Conservation (phyloP, 2,797 vertebrate species). For the Xiphophorus birchmanni region DNA sequence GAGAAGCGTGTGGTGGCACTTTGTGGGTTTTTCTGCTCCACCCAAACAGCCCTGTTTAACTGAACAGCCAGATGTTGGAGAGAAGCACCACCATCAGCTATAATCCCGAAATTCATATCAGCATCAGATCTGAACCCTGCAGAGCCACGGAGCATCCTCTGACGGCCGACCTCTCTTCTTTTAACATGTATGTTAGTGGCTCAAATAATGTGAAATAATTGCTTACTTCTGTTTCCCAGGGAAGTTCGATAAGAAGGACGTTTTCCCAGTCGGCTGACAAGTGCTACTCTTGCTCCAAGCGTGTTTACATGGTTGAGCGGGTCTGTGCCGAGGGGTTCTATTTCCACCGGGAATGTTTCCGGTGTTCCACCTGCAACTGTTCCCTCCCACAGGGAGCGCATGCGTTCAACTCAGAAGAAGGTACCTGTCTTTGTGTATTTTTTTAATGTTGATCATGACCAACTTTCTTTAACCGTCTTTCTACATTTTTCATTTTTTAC, state of each 20-base stretch:
- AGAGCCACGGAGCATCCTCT: neutral
- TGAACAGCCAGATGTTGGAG: constrained; percentile 64
- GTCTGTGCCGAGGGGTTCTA: constrained; percentile 92
- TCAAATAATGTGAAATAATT: neutral
- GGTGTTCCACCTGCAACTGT: constrained; percentile 87
- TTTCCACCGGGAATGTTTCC: constrained; percentile 97
- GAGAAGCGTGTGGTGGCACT: constrained; percentile 59
- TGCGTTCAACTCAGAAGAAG: constrained; percentile 89
- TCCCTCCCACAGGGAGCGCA: constrained; percentile 89
- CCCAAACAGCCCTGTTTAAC: constrained; percentile 55
- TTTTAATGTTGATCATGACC: neutral
- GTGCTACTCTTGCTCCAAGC: constrained; percentile 90
- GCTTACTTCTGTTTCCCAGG: constrained; percentile 70
- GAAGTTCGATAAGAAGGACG: constrained; percentile 80
- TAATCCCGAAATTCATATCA: neutral
- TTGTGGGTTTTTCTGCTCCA: constrained; percentile 62
- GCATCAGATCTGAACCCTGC: neutral
- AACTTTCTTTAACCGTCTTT: neutral
- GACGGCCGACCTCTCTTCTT: neutral
- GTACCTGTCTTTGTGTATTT: constrained; percentile 65
- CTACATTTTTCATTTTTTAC: neutral
- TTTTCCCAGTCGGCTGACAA: constrained; percentile 87
- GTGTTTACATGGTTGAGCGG: constrained; percentile 94
- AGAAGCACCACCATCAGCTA: constrained; percentile 30
- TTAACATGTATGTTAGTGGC: neutral